A percentile compares a stretch with the other conserved stretches of the same genome.
These are phyloP conservation scores for Gobiocypris rarus DNA, from an alignment of 2,113 vertebrate species.

Conservation along the genomic window DNA sequence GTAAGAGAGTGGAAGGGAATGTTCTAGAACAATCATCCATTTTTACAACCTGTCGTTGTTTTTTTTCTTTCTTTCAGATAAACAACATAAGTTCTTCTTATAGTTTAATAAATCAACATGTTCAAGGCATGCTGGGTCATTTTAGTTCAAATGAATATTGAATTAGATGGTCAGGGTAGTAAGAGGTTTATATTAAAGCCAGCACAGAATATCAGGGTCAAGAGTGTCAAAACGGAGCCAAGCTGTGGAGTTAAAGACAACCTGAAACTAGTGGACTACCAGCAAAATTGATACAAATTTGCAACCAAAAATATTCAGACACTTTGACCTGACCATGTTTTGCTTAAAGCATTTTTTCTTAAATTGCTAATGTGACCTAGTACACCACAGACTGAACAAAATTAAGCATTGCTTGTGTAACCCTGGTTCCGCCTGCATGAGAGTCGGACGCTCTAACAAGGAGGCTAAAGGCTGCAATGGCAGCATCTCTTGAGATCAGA, in stretches of 20 bases:
- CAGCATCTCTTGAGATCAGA: no score
- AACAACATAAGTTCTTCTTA: neutral
- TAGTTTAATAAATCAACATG: neutral
- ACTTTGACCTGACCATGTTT: no score
- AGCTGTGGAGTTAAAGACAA: neutral
- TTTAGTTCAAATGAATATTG: neutral
- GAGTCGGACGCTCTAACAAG: no score
- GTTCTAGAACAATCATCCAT: neutral
- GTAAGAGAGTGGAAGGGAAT: neutral
- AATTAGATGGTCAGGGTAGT: neutral
- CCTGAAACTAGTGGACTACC: no score
- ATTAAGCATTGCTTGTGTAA: no score
- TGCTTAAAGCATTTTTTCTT: no score
- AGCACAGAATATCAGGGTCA: neutral
- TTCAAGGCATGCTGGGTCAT: conserved; percentile 2
- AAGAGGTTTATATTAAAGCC: conserved; percentile 3
- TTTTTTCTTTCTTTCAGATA: neutral
- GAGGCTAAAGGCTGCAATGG: no score
- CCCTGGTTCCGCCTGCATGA: no score
- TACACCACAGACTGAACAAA: no score
- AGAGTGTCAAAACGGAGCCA: neutral
- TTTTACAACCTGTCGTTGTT: neutral
- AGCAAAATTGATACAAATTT: no score
- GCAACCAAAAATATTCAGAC: no score
- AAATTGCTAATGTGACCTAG: no score